Conservation (phyloP, 2,888 invertebrate genomes). For the Carterocephalus palaemon region DNA sequence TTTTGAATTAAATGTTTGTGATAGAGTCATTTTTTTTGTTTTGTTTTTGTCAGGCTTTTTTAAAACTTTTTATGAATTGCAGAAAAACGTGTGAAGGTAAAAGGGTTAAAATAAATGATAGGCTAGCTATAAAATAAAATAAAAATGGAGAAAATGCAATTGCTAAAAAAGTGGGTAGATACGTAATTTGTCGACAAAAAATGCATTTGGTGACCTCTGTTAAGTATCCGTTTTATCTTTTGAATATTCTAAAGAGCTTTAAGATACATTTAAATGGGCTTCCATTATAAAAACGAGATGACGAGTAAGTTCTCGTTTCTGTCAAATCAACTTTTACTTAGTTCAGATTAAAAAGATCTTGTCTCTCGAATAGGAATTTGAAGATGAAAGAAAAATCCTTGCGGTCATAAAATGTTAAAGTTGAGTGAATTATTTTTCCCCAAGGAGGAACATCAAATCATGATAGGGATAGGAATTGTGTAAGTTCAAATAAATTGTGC, state of each 20-base stretch:
- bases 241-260: too few relatives aligned
- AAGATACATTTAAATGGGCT: too few relatives aligned
- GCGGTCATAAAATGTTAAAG: slow-evolving; percentile 36
- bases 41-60: slow-evolving; percentile 24
- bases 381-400: slow-evolving; percentile 32
- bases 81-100: slow-evolving; percentile 46
- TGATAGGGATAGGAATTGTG: slow-evolving; percentile 30
- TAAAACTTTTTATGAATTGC: slow-evolving; percentile 1
- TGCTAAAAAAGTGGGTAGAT: too few relatives aligned
- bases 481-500: slow-evolving; percentile 33
- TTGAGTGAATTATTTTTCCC: slow-evolving; percentile 38
- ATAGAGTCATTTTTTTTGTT: slow-evolving; percentile 40
- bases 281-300: too few relatives aligned
- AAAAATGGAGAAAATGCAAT: too few relatives aligned
- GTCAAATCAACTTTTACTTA: too few relatives aligned
- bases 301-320: too few relatives aligned
- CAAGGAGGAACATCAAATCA: slow-evolving; percentile 33
- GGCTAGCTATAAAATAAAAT: not conserved
- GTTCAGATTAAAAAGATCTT: too few relatives aligned
- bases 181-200: too few relatives aligned
- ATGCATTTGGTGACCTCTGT: too few relatives aligned
- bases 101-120: not conserved
- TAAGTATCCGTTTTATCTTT: too few relatives aligned
- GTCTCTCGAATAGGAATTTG: too few relatives aligned
- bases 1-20: slow-evolving; percentile 48